These are phyloP conservation scores for Polydesmus complanatus DNA, from an alignment of 2,888 invertebrate species.

Conservation along the genomic window DNA sequence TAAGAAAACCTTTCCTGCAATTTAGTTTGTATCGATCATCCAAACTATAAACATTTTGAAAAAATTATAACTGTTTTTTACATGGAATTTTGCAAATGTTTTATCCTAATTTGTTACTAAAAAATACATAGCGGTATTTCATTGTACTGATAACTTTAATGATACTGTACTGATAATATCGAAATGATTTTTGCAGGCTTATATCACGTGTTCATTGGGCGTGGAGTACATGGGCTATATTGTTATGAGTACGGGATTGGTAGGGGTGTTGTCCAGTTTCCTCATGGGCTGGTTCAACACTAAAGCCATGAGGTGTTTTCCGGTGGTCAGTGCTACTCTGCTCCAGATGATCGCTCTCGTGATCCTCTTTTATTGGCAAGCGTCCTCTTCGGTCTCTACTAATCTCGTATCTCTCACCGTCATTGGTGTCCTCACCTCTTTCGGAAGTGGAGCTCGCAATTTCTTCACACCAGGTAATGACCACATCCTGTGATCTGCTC, in stretches of 20 bases:
- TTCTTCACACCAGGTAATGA: not conserved
- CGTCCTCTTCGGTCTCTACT: not conserved
- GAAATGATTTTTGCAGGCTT: no score
- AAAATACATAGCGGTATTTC: no score
- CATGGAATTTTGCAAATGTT: no score
- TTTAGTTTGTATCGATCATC: no score
- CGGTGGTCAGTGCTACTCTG: not conserved
- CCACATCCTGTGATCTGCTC: no score
- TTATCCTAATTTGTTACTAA: no score
- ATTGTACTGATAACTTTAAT: no score
- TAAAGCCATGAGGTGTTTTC: not conserved
- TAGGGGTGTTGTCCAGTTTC: not conserved
- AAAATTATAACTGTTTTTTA: no score
- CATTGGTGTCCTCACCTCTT: not conserved
- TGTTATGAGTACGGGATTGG: not conserved
- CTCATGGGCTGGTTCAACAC: slow-evolving; percentile 9
- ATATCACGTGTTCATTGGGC: slow-evolving; percentile 3
- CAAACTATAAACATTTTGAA: no score
- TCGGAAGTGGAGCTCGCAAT: not conserved
- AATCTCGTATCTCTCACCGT: not conserved
- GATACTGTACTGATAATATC: no score
- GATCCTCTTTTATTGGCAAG: not conserved
- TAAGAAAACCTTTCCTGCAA: no score
- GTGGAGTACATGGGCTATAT: not conserved
- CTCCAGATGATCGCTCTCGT: not conserved